Conservation (phyloP, 1,140 invertebrate genomes). For the Brachionus sp. region DNA sequence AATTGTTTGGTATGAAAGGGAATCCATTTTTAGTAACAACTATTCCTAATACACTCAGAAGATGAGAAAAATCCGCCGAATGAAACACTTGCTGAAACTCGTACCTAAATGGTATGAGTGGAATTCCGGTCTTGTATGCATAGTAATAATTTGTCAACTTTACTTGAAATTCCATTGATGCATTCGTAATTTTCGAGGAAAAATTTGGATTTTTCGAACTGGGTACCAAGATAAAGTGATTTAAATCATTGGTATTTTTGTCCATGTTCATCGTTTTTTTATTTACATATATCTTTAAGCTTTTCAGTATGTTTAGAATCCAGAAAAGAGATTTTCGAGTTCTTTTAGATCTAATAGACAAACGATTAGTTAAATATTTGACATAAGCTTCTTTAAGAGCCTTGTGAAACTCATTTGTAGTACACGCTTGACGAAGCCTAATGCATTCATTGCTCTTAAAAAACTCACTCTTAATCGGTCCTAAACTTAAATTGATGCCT, state of each 20-base stretch:
- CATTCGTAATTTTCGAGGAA: neutral
- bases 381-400: slow-evolving; percentile 32
- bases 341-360: slow-evolving; percentile 9
- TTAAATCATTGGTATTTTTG: slow-evolving; percentile 10
- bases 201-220: neutral
- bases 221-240: neutral
- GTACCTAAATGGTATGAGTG: slow-evolving; percentile 1
- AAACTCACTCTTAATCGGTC: slow-evolving; percentile 28
- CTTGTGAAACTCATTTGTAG: slow-evolving; percentile 14
- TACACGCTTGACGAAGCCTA: neutral
- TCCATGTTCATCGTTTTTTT: neutral
- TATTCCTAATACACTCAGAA: neutral
- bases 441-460: slow-evolving; percentile 39
- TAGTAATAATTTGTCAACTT: slow-evolving; percentile 22
- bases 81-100: slow-evolving; percentile 43
- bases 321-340: slow-evolving; percentile 1
- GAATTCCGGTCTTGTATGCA: neutral
- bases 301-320: neutral
- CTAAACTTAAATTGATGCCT: slow-evolving; percentile 11
- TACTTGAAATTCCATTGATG: slow-evolving; percentile 2
- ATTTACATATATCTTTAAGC: neutral
- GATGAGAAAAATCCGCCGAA: slow-evolving; percentile 32
- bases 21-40: neutral
- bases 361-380: slow-evolving; percentile 17
- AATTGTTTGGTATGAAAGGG: slow-evolving; percentile 21